These are phyloP conservation scores for Gymnorhina tibicen DNA, from an alignment of 2,113 vertebrate genomes.

Conservation along the genomic window DNA sequence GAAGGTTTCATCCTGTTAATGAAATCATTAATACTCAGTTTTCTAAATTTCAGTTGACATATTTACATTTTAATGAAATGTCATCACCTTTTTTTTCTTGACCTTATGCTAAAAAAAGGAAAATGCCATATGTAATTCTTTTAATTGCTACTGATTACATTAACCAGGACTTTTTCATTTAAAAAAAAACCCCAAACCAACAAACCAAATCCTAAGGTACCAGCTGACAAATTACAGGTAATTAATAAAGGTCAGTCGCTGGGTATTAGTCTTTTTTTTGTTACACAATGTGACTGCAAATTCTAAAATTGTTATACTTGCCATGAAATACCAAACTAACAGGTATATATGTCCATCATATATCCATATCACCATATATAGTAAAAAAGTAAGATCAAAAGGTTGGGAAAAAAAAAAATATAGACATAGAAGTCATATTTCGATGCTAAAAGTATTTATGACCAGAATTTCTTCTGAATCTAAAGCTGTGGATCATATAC, in stretches of 20 bases:
- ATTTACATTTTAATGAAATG: constrained; percentile 26
- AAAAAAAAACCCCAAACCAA: not conserved
- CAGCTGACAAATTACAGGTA: not conserved
- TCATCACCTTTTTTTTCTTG: not conserved
- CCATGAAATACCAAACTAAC: not conserved
- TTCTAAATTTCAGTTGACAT: not conserved
- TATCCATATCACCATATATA: not conserved
- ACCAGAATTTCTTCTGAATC: not conserved
- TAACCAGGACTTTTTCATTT: not conserved
- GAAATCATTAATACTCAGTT: constrained; percentile 2
- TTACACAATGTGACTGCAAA: not conserved
- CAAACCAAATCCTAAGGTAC: not conserved
- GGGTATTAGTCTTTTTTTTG: not conserved
- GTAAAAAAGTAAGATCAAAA: not conserved
- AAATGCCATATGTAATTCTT: not conserved
- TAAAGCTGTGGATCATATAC: not conserved
- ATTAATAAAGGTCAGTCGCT: not conserved
- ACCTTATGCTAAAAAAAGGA: not conserved
- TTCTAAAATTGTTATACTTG: not conserved
- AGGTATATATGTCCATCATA: not conserved
- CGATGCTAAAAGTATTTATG: not conserved
- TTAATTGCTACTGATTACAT: not conserved
- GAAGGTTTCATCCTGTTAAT: not conserved
- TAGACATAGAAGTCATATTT: not conserved
- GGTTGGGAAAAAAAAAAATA: not conserved